Evolutionary conservation across 2,888 invertebrate species (phyloP).

Genomic region (Notodonta dromedarius): DNA sequence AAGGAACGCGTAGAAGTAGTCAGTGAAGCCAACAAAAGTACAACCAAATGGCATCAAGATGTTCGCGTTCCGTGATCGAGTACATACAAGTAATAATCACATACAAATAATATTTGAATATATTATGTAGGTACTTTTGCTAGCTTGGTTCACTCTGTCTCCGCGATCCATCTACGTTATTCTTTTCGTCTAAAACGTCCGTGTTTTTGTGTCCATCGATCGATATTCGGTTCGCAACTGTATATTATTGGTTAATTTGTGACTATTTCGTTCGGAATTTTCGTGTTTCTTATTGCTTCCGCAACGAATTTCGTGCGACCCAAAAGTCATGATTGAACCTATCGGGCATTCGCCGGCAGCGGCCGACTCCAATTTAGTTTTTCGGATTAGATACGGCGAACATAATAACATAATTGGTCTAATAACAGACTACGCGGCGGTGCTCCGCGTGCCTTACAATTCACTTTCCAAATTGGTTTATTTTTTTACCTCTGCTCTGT

Average conservation of each 20-base stretch:
- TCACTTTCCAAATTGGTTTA: constrained; percentile 84
- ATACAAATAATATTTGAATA: no score
- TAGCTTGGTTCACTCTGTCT: no score
- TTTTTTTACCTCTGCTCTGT: constrained; percentile 78
- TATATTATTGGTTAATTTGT: constrained; percentile 72
- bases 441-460: constrained; percentile 81
- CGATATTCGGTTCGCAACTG: constrained; percentile 60
- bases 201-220: constrained; percentile 53
- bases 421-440: constrained; percentile 77
- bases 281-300: constrained; percentile 84
- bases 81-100: no score
- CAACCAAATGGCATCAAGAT: no score
- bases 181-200: constrained; percentile 10
- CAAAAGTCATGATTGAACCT: constrained; percentile 81
- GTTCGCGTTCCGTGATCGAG: no score
- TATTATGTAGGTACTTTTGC: no score
- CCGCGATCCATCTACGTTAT: no score
- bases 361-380: constrained; percentile 83
- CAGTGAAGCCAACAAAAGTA: no score
- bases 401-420: constrained; percentile 84
- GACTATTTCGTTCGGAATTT: constrained; percentile 69
- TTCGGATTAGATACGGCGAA: constrained; percentile 84
- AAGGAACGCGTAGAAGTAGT: no score
- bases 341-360: constrained; percentile 82
- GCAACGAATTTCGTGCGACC: constrained; percentile 84